Evolutionary conservation across 2,797 vertebrate genomes (phyloP), one percentile per base, ranked within the genome.

Genomic region (Tenualosa thibaudeaui): DNA sequence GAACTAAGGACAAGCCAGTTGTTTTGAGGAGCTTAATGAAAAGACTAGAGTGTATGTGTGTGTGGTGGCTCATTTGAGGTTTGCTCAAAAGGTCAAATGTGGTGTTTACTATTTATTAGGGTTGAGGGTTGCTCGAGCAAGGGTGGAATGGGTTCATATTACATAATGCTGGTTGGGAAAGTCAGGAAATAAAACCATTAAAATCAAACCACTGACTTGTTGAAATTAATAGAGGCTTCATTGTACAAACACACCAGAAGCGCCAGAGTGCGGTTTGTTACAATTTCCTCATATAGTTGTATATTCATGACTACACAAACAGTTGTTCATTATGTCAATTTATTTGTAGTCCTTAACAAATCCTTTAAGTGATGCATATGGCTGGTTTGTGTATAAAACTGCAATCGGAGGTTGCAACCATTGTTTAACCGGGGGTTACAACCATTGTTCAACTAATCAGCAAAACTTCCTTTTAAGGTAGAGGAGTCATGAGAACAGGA

Each of bases 371-470:
- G 9, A 78, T n/a, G 2, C 43, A 40, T 78, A 78, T 43, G 0
- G 71, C 1, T 19, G 19, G 40, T 78, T 43, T 43, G 15, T 13
- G 5, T 19, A 19, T 19, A 46, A 78, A 85, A 86, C 71, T 83
- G n/a, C 43, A 53, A 24, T 83, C 88, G 54, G 54, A 3, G 54
- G 15, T 19, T 19, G 54, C 51, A 89, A 88, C 89, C 91, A 90
- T 87, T 88, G 86, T 86, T 82, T 31, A 53, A n/a, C 84, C 88
- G 1, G 89, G 86, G 91, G 90, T 89, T 89, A 91, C 91, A 86
- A 85, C 88, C 85, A 91, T 91, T 91, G 90, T 92, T 90, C 83
- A 87, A 60, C 85, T 89, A 90, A 91, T 89, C 89, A 89, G 90
- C 75, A 87, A 89, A 89, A 91, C 88, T 90, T 92, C 89, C 90